Evolutionary conservation across 2,888 invertebrate genomes (phyloP).

Genomic region (Lasioglossum villosulum): DNA sequence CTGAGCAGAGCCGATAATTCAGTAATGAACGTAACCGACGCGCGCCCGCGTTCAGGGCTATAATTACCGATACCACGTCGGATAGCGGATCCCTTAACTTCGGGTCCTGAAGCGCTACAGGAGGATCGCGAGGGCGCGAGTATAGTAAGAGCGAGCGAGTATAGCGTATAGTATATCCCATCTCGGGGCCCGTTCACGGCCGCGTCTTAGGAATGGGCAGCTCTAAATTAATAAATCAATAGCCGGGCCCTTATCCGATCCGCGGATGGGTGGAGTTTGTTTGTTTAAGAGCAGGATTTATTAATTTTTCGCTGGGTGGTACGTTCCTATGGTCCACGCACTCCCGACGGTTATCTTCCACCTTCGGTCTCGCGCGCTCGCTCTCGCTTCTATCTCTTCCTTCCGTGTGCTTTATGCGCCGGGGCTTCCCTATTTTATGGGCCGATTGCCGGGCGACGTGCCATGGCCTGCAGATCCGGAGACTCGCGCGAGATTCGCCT

Average conservation of each 20-base stretch:
- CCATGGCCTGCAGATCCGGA: background rate
- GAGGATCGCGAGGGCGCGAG: constrained; percentile 66
- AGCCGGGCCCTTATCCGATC: constrained; percentile 82
- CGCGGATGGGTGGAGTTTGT: constrained; percentile 83
- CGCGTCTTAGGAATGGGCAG: constrained; percentile 82
- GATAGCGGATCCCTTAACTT: constrained; percentile 83
- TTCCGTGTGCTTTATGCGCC: constrained; percentile 68
- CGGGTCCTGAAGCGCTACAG: constrained; percentile 76
- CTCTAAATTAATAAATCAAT: constrained; percentile 84
- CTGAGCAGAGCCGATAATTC: constrained; percentile 83
- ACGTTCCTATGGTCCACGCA: constrained; percentile 68
- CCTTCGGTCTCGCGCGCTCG: constrained; percentile 52
- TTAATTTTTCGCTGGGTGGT: constrained; percentile 84
- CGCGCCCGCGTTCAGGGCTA: constrained; percentile 82
- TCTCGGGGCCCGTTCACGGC: constrained; percentile 49
- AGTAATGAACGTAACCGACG: constrained; percentile 84
- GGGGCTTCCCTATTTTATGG: constrained; percentile 57
- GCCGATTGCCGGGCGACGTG: constrained; percentile 34
- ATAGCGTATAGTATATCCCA: constrained; percentile 60
- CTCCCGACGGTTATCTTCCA: constrained; percentile 57
- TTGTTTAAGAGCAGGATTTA: constrained; percentile 84
- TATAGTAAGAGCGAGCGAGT: constrained; percentile 63
- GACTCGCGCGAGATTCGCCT: constrained; percentile 10
- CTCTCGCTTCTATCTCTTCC: constrained; percentile 57
- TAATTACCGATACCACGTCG: constrained; percentile 84